Evolutionary conservation across 1,140 invertebrate genomes (phyloP).

Genomic region (Aplysia californica): DNA sequence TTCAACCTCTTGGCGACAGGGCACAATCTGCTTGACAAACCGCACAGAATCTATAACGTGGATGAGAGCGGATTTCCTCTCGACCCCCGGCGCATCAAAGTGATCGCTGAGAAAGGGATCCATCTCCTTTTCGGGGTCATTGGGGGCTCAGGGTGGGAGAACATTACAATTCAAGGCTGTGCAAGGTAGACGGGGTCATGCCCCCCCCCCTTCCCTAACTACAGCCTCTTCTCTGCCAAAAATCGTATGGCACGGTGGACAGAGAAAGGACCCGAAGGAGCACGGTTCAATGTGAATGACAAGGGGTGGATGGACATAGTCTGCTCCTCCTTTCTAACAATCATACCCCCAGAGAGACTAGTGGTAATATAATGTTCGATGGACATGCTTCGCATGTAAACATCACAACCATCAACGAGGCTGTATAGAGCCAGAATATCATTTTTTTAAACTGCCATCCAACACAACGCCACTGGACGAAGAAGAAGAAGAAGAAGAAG

Average conservation of each 20-base stretch:
- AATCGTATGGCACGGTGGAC: neutral
- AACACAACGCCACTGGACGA: too few relatives aligned
- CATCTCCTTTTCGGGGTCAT: too few relatives aligned
- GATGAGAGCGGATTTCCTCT: conserved; percentile 3
- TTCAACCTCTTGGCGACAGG: too few relatives aligned
- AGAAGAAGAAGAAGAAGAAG: too few relatives aligned
- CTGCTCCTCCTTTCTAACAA: too few relatives aligned
- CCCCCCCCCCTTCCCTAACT: neutral
- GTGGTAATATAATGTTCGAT: too few relatives aligned
- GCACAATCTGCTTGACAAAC: neutral
- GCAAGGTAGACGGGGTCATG: neutral
- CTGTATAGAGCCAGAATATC: too few relatives aligned
- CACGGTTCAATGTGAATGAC: neutral
- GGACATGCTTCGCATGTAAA: too few relatives aligned
- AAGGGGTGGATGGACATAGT: conserved; percentile 1
- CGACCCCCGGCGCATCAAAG: neutral
- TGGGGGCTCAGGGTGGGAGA: neutral
- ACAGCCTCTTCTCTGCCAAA: neutral
- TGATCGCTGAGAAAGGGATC: neutral
- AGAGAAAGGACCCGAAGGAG: neutral
- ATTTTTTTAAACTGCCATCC: too few relatives aligned
- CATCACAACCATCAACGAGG: too few relatives aligned
- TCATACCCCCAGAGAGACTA: too few relatives aligned
- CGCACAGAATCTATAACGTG: neutral
- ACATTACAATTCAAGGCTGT: neutral